Evolutionary conservation across 2,797 vertebrate genomes (phyloP), one percentile per base, ranked within the genome.

Genomic region (Sylvilagus floridanus): DNA sequence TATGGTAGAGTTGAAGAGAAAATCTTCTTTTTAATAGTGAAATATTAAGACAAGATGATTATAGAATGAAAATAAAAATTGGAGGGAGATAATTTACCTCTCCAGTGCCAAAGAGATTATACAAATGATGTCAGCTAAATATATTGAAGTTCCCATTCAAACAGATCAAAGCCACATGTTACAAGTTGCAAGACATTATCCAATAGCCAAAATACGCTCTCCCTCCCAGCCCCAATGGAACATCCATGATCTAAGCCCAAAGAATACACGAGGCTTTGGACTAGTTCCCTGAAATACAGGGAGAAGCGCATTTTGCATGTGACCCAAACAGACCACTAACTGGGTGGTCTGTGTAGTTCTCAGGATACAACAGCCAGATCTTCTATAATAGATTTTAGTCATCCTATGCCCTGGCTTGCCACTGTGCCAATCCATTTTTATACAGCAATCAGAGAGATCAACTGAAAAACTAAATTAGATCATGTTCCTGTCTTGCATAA

Each of bases 131-230:
- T 92, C 91, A 90, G 92, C 68, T 86, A 84, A 88, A 87, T 12
- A 93, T 54, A 85, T 72, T 47, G 32, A 69, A 28, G 10, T 76
- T 86, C 66, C 57, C 42, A 62, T 69, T 93, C 84, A 73, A 68
- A 62, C 62, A 81, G 91, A 96, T 93, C 68, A 92, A 95, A 95
- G 93, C 66, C 93, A 90, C 78, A 95, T 90, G 68, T 84, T 92
- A 47, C 16, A 77, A 95, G 63, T 60, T 60, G 78, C 32, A 92
- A 92, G 88, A 93, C 32, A 35, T 72, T 76, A 93, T 63, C 16
- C 94, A 76, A 72, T 47, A 84, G 77, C 57, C 83, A 52, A 81
- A 93, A 76, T 24, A 57, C 21, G 17, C 68, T 82, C 47, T 52
- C 71, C 82, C 57, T 79, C 85, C 68, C 76, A 73, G 37, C 24